phyloP scores from a whole-genome alignment of 2,113 vertebrate genomes.

The Ctenodactylus gundi region DNA sequence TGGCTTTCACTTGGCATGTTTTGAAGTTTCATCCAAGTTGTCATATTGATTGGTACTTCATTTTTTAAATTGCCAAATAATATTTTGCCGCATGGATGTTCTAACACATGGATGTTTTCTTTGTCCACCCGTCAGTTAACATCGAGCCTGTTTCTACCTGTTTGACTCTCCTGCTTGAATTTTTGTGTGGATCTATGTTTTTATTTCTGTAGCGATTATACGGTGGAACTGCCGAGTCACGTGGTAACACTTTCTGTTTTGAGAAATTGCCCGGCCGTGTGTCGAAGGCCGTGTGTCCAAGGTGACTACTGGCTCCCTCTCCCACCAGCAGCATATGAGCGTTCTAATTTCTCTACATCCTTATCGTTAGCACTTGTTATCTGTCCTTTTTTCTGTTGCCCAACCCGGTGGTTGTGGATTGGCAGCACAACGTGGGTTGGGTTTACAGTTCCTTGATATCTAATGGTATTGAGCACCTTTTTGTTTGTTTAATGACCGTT shows the following conservation, averaged over 20 bases:
- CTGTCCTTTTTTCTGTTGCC: not conserved
- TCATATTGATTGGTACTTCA: not conserved
- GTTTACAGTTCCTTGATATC: not conserved
- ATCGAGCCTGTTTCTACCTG: not conserved
- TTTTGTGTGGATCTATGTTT: not conserved
- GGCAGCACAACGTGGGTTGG: not conserved
- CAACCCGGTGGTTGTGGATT: too few relatives aligned
- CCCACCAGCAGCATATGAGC: not conserved
- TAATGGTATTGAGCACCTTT: not conserved
- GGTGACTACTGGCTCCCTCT: not conserved
- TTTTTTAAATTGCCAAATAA: not conserved
- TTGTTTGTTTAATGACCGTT: not conserved
- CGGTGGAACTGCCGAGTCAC: not conserved
- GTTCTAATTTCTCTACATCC: too few relatives aligned
- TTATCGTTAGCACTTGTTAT: not conserved
- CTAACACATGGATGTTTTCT: not conserved
- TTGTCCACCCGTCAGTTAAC: not conserved
- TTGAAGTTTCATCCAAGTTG: not conserved
- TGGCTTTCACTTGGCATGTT: not conserved
- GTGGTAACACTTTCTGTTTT: not conserved
- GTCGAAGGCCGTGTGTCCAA: too few relatives aligned
- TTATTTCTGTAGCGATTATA: not conserved
- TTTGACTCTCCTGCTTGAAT: not conserved
- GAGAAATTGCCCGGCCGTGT: not conserved
- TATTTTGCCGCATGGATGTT: too few relatives aligned